These are phyloP conservation scores for Chaitophorus viminalis DNA, from an alignment of 2,888 invertebrate genomes.

Conservation along the genomic window DNA sequence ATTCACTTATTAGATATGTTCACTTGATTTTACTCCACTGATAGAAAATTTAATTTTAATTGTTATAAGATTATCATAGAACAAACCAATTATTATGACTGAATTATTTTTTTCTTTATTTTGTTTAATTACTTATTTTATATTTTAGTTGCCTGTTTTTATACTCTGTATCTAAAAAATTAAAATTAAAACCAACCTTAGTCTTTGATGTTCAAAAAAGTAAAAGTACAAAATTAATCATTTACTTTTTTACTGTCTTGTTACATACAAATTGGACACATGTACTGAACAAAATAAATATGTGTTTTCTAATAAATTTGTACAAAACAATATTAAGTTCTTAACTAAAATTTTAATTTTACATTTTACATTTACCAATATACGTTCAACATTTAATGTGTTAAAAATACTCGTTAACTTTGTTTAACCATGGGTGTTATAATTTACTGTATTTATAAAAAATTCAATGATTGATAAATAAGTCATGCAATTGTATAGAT, in stretches of 20 bases:
- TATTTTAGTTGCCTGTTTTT: background rate
- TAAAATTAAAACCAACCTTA: background rate
- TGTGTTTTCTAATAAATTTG: too few species aligned
- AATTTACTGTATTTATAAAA: too few species aligned
- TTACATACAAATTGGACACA: too few species aligned
- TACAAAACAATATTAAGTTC: too few species aligned
- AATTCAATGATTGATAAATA: too few species aligned
- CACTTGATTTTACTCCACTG: background rate
- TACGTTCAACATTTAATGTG: too few species aligned
- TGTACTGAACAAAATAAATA: too few species aligned
- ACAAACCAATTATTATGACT: background rate
- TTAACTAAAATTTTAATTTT: too few species aligned
- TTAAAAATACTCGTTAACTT: too few species aligned
- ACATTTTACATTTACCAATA: too few species aligned
- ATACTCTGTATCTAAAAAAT: background rate
- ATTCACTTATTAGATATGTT: background rate
- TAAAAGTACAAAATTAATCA: background rate
- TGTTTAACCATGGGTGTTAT: too few species aligned
- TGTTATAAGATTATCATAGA: background rate
- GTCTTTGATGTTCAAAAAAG: background rate
- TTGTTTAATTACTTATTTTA: background rate
- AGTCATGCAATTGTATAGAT: too few species aligned
- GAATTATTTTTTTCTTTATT: background rate
- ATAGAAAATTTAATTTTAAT: background rate
- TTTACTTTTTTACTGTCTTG: background rate